Evolutionary conservation across 2,888 invertebrate genomes (phyloP).

Genomic region (Lydus trimaculatus): DNA sequence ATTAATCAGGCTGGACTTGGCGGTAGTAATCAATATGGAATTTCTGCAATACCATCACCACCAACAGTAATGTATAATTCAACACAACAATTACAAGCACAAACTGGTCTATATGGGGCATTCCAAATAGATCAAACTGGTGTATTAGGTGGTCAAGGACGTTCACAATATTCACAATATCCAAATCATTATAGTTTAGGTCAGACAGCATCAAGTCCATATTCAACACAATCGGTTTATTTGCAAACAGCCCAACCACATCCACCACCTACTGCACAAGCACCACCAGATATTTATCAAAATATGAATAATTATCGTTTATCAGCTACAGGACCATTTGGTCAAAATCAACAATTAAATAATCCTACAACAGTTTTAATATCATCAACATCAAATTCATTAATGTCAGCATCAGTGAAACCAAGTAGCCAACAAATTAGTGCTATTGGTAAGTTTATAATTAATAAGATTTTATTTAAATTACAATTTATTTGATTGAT

Average conservation of each 20-base stretch:
- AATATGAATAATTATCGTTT: conserved; percentile 58
- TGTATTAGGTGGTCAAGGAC: conserved; percentile 70
- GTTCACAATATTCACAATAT: conserved; percentile 82
- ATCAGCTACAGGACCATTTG: conserved; percentile 71
- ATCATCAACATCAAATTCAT: conserved; percentile 84
- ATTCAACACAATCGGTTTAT: conserved; percentile 72
- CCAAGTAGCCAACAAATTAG: conserved; percentile 83
- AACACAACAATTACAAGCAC: conserved; percentile 74
- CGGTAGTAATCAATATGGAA: conserved; percentile 72
- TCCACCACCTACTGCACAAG: conserved; percentile 64
- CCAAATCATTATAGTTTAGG: conserved; percentile 68
- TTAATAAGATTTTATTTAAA: no score
- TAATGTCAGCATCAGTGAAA: conserved; percentile 89
- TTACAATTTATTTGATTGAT: conserved; percentile 12
- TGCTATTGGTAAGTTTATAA: conserved; percentile 70
- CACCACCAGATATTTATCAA: conserved; percentile 76
- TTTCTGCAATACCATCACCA: conserved; percentile 88
- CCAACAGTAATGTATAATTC: conserved; percentile 84
- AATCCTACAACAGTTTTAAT: conserved; percentile 89
- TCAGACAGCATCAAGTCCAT: conserved; percentile 64
- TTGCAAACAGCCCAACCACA: conserved; percentile 61
- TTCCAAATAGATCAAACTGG: conserved; percentile 71
- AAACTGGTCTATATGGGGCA: conserved; percentile 81
- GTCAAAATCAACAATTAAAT: conserved; percentile 81
- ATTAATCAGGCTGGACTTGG: conserved; percentile 54